These are phyloP conservation scores for Varanus salvator DNA, from an alignment of 2,113 vertebrate genomes.

Conservation along the genomic window DNA sequence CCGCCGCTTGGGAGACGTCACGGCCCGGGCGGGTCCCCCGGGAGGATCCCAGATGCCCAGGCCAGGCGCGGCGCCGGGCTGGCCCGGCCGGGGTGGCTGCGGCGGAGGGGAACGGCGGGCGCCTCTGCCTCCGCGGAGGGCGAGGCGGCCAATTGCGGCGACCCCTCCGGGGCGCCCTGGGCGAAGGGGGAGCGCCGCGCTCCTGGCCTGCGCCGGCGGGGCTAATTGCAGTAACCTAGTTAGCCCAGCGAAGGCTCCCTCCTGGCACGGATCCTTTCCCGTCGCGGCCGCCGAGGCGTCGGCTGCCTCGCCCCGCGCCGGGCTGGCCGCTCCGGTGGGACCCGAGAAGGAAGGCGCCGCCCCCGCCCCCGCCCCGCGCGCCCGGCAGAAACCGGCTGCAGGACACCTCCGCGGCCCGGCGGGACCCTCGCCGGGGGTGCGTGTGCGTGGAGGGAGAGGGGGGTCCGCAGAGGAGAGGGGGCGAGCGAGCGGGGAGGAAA, in stretches of 20 bases:
- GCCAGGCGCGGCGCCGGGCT: not conserved
- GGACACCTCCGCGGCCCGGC: not conserved
- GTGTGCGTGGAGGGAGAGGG: constrained; percentile 4
- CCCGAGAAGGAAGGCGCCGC: no score
- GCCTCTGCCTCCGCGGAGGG: not conserved
- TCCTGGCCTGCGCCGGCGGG: constrained; percentile 48
- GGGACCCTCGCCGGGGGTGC: not conserved
- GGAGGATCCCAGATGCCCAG: constrained; percentile 63
- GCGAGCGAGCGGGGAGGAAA: constrained; percentile 14
- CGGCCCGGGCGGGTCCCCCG: constrained; percentile 62
- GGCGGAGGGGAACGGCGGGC: constrained; percentile 46
- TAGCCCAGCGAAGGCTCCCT: constrained; percentile 73
- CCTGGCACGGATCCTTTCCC: constrained; percentile 77
- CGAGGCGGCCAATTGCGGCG: constrained; percentile 45
- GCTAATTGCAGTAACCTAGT: constrained; percentile 84
- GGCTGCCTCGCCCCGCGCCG: not conserved
- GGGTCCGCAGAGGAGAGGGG: not conserved
- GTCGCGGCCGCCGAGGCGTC: no score
- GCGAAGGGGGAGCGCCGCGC: constrained; percentile 36
- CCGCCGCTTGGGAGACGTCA: constrained; percentile 59
- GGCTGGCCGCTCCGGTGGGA: no score
- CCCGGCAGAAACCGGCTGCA: not conserved
- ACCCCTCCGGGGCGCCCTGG: constrained; percentile 9
- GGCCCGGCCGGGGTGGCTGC: constrained; percentile 5
- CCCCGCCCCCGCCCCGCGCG: no score